Percentiles rank a stretch among this genome's conserved stretches.
phyloP scores from a whole-genome alignment of 2,888 invertebrate genomes.

The Ethmia dodecea region DNA sequence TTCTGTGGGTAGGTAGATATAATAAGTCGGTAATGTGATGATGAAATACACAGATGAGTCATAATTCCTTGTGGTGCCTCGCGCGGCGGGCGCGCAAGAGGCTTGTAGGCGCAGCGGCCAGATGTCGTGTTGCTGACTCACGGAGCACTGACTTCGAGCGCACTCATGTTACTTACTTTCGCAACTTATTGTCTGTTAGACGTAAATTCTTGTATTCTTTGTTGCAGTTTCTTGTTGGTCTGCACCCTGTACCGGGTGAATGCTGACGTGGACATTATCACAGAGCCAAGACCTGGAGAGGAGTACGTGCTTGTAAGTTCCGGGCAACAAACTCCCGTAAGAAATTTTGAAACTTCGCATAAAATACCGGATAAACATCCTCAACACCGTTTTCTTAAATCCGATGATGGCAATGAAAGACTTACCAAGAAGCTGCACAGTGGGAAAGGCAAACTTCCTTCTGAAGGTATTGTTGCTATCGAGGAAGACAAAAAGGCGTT shows the following conservation, averaged over 20 bases:
- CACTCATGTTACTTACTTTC: constrained; percentile 36
- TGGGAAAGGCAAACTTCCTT: constrained; percentile 52
- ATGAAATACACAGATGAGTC: constrained; percentile 57
- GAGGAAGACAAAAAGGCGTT: constrained; percentile 63
- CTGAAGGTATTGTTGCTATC: constrained; percentile 66
- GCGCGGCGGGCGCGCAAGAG: constrained; percentile 21
- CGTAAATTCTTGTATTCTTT: constrained; percentile 33
- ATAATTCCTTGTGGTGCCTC: constrained; percentile 40
- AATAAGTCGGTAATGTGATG: constrained; percentile 42
- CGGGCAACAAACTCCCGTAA: constrained; percentile 64
- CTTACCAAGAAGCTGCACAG: constrained; percentile 53
- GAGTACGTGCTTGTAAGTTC: constrained; percentile 82
- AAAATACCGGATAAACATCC: constrained; percentile 80
- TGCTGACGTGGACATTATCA: constrained; percentile 79
- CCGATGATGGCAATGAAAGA: constrained; percentile 65
- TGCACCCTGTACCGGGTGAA: constrained; percentile 58
- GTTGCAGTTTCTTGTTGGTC: constrained; percentile 73
- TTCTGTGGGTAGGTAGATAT: constrained; percentile 21
- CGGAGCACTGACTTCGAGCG: constrained; percentile 41
- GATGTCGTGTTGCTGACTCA: constrained; percentile 63
- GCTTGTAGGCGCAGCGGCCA: constrained; percentile 44
- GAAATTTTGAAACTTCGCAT: constrained; percentile 83
- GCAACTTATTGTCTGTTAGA: constrained; percentile 31
- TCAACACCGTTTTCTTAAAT: constrained; percentile 47
- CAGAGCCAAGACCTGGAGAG: constrained; percentile 80